These are phyloP conservation scores for Eilema depressum DNA, from an alignment of 2,888 invertebrate genomes.

Conservation along the genomic window DNA sequence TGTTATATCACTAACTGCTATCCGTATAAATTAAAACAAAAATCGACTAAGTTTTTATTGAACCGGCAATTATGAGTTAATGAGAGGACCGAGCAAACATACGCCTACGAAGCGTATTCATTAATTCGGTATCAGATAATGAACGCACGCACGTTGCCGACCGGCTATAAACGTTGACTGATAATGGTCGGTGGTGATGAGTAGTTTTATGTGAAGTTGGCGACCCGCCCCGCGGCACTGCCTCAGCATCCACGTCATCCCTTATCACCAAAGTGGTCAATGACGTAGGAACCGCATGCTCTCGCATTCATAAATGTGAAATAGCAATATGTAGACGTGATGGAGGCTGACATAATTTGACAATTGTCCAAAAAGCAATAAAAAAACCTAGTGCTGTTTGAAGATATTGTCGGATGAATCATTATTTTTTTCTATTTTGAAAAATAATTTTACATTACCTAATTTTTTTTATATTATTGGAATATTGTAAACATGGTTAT, in stretches of 20 bases:
- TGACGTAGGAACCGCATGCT: constrained; percentile 8
- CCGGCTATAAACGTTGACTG: constrained; percentile 46
- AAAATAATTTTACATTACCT: background rate
- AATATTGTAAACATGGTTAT: background rate
- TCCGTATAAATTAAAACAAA: constrained; percentile 28
- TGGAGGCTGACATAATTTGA: background rate
- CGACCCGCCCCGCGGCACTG: constrained; percentile 38
- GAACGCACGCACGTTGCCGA: constrained; percentile 41
- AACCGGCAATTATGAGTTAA: constrained; percentile 37
- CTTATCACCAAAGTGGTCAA: constrained; percentile 35
- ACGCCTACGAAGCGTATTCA: constrained; percentile 31
- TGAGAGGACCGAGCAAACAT: constrained; percentile 30
- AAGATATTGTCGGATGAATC: background rate
- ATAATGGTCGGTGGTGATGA: constrained; percentile 39
- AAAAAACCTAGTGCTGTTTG: background rate
- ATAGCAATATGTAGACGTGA: background rate
- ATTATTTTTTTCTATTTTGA: background rate
- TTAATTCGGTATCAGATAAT: constrained; percentile 30
- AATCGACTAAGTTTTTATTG: constrained; percentile 24
- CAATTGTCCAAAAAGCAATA: background rate
- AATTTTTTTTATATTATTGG: background rate
- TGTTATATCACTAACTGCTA: constrained; percentile 30
- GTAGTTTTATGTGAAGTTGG: constrained; percentile 48
- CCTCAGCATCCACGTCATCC: constrained; percentile 31
- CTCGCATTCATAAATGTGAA: background rate